Evolutionary conservation across 2,888 invertebrate genomes (phyloP), one percentile per base, ranked within the genome.

Genomic region (Andricus quercusramuli): DNA sequence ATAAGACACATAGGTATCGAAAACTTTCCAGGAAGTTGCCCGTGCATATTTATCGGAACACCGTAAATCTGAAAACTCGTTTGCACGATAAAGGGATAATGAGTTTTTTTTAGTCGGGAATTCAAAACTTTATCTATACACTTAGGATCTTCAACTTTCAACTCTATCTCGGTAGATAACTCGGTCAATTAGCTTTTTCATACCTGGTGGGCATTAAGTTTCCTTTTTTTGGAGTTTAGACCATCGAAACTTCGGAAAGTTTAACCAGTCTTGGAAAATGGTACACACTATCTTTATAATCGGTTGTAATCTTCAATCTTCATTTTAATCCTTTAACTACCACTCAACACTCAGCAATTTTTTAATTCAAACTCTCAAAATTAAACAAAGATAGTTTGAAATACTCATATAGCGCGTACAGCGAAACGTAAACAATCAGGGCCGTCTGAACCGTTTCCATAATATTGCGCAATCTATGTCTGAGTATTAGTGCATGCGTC

Each of bases 1-100:
- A 74, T 74, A 74, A 74, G 74, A 74, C 13, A 74, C 29, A 74
- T 74, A 32, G 74, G 74, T 74, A 74, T 56, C 56, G 56, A 74
- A 74, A 74, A 74, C 56, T 74, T 74, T 74, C 6, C 56, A 22
- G 56, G n/a, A 74, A 74, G 56, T 74, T 56, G 32, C n/a, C 56
- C n/a, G 13, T 37, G 74, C 74, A 74, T 74, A 74, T 74, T 74
- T 74, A 74, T 74, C 56, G 74, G 13, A 13, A n/a, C 74, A 74
- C 32, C 32, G 32, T 74, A 74, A 56, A 56, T 74, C 37, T 59
- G n/a, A 37, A 59, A 56, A 74, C 74, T 74, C 74, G 56, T 74
- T 74, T 56, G 56, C 37, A 56, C 56, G 74, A 37, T 74, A 74
- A 56, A 74, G 41, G 51, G 29, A 20, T 74, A 74, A 74, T 74